phyloP scores from a whole-genome alignment of 2,797 vertebrate species.

The Sternotherus odoratus region DNA sequence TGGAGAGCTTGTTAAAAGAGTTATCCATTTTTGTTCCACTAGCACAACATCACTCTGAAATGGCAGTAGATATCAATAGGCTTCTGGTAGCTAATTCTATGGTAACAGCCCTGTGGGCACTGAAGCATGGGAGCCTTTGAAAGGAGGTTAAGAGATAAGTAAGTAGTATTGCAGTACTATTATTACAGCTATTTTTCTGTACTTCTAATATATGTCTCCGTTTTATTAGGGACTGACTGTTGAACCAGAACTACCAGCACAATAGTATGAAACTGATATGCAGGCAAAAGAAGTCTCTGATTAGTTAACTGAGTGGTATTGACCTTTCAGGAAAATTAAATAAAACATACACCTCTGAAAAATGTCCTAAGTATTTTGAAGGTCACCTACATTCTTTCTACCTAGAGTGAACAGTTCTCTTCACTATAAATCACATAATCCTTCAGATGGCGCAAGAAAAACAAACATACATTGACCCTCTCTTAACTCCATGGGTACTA shows the following conservation, averaged over 20 bases:
- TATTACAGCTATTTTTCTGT: slow-evolving; percentile 78
- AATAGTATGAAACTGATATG: slow-evolving; percentile 68
- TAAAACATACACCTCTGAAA: slow-evolving; percentile 34
- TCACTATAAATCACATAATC: background rate
- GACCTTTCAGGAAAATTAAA: slow-evolving; percentile 63
- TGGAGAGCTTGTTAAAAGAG: slow-evolving; percentile 19
- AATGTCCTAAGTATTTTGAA: slow-evolving; percentile 41
- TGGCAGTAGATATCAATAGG: slow-evolving; percentile 21
- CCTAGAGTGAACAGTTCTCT: background rate
- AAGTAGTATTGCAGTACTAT: slow-evolving; percentile 72
- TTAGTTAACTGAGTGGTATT: slow-evolving; percentile 71
- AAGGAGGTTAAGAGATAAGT: slow-evolving; percentile 75
- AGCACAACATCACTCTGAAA: slow-evolving; percentile 4
- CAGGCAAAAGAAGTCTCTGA: slow-evolving; percentile 53
- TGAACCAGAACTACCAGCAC: slow-evolving; percentile 67
- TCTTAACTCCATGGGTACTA: background rate
- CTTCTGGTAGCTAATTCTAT: slow-evolving; percentile 64
- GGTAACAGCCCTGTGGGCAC: slow-evolving; percentile 41
- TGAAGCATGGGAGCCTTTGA: slow-evolving; percentile 68
- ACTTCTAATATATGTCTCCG: slow-evolving; percentile 65
- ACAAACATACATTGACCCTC: background rate
- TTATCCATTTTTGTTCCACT: slow-evolving; percentile 37
- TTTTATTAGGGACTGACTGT: slow-evolving; percentile 73
- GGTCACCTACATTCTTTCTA: slow-evolving; percentile 42
- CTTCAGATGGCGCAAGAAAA: background rate